phyloP scores from a whole-genome alignment of 2,888 invertebrate species.

The Conistra vaccinii region DNA sequence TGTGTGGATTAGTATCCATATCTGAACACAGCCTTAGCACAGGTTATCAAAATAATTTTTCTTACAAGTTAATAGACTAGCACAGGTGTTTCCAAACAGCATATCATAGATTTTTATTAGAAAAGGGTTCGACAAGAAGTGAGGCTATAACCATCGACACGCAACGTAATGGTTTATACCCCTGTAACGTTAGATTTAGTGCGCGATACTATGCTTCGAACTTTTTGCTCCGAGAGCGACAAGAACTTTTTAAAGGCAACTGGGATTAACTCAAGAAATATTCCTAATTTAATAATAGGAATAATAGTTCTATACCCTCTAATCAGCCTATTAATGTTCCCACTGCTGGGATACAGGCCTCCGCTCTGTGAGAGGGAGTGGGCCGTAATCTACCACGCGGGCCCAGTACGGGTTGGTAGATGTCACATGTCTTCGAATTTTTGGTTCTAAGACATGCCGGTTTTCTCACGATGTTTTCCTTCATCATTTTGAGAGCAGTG shows the following conservation, averaged over 20 bases:
- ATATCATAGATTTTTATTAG: constrained; percentile 72
- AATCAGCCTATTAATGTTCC: too few species aligned
- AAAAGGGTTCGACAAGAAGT: constrained; percentile 74
- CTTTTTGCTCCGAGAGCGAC: constrained; percentile 4
- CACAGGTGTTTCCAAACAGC: constrained; percentile 72
- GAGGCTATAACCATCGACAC: constrained; percentile 66
- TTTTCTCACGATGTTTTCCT: too few species aligned
- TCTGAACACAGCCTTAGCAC: constrained; percentile 2
- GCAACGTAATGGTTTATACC: constrained; percentile 66
- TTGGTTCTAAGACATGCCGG: too few species aligned
- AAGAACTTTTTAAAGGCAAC: not conserved
- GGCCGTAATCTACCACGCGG: too few species aligned
- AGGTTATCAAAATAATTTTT: constrained; percentile 21
- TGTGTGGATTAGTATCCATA: not conserved
- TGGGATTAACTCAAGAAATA: not conserved
- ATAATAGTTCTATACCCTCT: too few species aligned
- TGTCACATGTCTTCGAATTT: too few species aligned
- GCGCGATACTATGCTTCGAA: constrained; percentile 26
- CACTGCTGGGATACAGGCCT: too few species aligned
- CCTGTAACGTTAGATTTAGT: constrained; percentile 58
- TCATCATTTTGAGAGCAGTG: too few species aligned
- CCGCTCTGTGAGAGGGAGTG: too few species aligned
- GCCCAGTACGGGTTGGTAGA: too few species aligned
- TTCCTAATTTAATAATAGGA: not conserved
- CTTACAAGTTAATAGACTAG: constrained; percentile 37